Base-by-base conservation (phyloP, 2,113 vertebrate genomes). In the Engraulis encrasicolus region DNA sequence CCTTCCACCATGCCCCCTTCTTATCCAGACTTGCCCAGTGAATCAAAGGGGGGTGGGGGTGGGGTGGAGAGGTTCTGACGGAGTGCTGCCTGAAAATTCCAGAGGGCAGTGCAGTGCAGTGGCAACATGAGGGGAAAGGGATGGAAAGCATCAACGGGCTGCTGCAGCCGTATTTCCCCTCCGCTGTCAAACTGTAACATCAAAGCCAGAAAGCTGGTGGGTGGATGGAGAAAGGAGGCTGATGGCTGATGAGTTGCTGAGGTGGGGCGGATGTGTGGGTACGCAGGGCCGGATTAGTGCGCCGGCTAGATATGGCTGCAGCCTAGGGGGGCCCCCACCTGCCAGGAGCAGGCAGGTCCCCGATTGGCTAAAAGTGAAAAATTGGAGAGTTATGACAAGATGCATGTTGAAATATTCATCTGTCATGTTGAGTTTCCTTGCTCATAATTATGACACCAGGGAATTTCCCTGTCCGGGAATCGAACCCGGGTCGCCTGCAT, bases 221-320 rank as follows among this genome's bases (percentile, higher is more conserved):
- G 23, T 66, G 58, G 58, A 27, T 66, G 23, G 5, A 23, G n/a
- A n/a, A n/a, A n/a, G 20, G 82, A 89, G 27, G 7, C 61, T 92
- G 90, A 87, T 91, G 90, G n/a, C n/a, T n/a, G n/a, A n/a, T n/a
- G n/a, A n/a, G 40, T 45, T 45, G 3, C 9, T 45, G 40, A 5
- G 90, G 88, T 89, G 84, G 82, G 86, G 91, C 19, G 20, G 27
- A 14, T 11, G n/a, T 23, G n/a, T 27, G n/a, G n/a, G n/a, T n/a
- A n/a, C n/a, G n/a, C n/a, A n/a, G n/a, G n/a, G n/a, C n/a, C n/a
- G n/a, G n/a, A n/a, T n/a, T n/a, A n/a, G n/a, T n/a, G n/a, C n/a
- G n/a, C n/a, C n/a, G n/a, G n/a, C n/a, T n/a, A n/a, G n/a, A n/a
- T n/a, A n/a, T n/a, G n/a, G n/a, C n/a, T n/a, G n/a, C n/a, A n/a